Evolutionary conservation across 2,113 vertebrate species (phyloP), one percentile per base, ranked within the genome.

Genomic region (Sardina pilchardus): DNA sequence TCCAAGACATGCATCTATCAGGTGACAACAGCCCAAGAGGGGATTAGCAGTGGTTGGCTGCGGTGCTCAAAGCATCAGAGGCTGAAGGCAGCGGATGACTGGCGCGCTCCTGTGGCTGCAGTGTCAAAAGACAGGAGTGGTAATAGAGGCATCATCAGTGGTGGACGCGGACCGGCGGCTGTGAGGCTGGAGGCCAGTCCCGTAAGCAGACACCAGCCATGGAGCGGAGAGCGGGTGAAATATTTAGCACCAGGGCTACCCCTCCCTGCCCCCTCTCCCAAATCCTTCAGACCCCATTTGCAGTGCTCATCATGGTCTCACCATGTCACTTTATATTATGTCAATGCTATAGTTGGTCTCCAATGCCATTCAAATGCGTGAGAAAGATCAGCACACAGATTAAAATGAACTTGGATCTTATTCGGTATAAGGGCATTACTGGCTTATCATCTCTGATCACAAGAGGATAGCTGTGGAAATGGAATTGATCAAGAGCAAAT

Each of bases 121-220:
- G 92, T 30, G 63, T 48, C 87, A 91, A 75, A 85, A 95, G 95
- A 87, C 93, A 95, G 42, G 94, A 50, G 19, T 59, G 19, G 50
- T 19, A 19, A 24, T 59, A 7, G 53, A 24, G 53, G 53, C 14
- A 17, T 53, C 50, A 53, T 53, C 16, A 53, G 50, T 53, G 50
- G 21, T 24, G 19, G 53, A 59, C 6, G 53, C 4, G 85, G 88
- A 95, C 90, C 0, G 94, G 89, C 75, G 86, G 3, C 5, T 14
- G 7, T 8, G 24, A 84, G 21, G 47, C 50, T 36, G 47, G 48
- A 84, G 67, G 10, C 86, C 34, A 16, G 45, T 88, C 85, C 48
- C 81, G 91, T 87, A 90, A 89, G 47, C 16, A 21, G 87, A 91
- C 84, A 91, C 91, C 45, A n/a, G 42, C 53, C 10, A 71, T 78